Percentiles rank a stretch among this genome's conserved stretches.
phyloP scores from a whole-genome alignment of 2,113 vertebrate species.

The Macrotus californicus region DNA sequence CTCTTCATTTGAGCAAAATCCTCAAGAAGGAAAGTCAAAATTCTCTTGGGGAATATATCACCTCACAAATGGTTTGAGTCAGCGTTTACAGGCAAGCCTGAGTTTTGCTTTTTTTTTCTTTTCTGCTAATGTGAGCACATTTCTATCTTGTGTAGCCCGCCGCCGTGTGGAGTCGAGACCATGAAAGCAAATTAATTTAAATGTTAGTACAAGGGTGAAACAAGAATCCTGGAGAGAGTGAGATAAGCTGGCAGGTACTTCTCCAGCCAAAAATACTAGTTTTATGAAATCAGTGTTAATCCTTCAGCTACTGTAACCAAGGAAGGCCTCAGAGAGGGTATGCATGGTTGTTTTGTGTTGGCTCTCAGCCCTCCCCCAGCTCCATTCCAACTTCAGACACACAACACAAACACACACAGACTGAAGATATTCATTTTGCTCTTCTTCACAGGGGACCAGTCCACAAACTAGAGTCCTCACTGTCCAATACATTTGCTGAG shows the following conservation, averaged over 20 bases:
- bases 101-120: background rate
- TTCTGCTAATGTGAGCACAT: conserved; percentile 28
- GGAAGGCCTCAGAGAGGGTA: background rate
- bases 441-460: background rate
- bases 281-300: conserved; percentile 28
- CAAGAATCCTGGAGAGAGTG: background rate
- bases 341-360: background rate
- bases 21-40: background rate
- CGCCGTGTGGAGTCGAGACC: background rate
- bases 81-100: background rate
- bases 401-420: background rate
- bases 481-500: background rate
- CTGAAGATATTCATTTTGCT: background rate
- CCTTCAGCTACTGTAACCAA: background rate
- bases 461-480: background rate
- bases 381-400: background rate
- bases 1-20: background rate
- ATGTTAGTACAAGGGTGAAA: conserved; percentile 1
- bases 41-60: background rate
- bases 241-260: conserved; percentile 26
- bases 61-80: background rate
- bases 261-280: background rate
- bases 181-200: conserved; percentile 42
- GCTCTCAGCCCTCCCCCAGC: background rate
- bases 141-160: background rate